Percentiles rank a stretch among this genome's conserved stretches.
Evolutionary conservation across 2,797 vertebrate species (phyloP).

Genomic region (Centroberyx gerrardi): DNA sequence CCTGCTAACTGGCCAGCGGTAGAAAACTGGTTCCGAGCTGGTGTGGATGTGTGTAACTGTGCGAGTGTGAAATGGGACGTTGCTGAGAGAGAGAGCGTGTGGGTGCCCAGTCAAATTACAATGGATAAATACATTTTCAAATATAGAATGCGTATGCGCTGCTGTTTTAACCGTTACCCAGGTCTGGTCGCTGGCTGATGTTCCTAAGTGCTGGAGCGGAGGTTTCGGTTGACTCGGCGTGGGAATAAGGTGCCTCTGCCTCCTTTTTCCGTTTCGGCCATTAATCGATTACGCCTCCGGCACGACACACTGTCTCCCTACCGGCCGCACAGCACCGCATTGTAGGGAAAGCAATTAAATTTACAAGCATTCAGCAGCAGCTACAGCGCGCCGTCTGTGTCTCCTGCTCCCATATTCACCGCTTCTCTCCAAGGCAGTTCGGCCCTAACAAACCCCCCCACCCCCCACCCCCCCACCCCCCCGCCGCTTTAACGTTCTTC

Average conservation of each 20-base stretch:
- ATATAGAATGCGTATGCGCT: too few species aligned
- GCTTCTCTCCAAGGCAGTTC: constrained; percentile 29
- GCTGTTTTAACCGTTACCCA: not conserved
- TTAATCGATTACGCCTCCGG: constrained; percentile 63
- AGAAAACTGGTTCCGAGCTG: too few species aligned
- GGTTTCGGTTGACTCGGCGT: constrained; percentile 47
- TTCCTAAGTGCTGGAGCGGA: constrained; percentile 4
- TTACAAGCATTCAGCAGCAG: constrained; percentile 69
- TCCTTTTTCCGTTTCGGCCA: constrained; percentile 35
- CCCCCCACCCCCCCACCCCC: not conserved
- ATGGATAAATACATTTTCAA: too few species aligned
- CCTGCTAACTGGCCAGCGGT: too few species aligned
- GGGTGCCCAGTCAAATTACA: too few species aligned
- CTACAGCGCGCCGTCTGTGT: constrained; percentile 32
- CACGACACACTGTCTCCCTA: constrained; percentile 51
- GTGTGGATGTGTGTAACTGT: too few species aligned
- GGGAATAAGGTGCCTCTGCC: constrained; percentile 40
- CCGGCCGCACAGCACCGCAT: constrained; percentile 58
- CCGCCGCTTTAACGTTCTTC: not conserved
- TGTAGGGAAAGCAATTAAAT: constrained; percentile 66
- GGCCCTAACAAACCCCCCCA: constrained; percentile 17
- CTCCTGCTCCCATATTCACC: not conserved
- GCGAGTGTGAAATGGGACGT: too few species aligned
- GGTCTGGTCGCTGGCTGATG: not conserved
- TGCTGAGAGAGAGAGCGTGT: too few species aligned